Evolutionary conservation across 2,113 vertebrate genomes (phyloP), one percentile per base, ranked within the genome.

Genomic region (Gallinago jamesoni): DNA sequence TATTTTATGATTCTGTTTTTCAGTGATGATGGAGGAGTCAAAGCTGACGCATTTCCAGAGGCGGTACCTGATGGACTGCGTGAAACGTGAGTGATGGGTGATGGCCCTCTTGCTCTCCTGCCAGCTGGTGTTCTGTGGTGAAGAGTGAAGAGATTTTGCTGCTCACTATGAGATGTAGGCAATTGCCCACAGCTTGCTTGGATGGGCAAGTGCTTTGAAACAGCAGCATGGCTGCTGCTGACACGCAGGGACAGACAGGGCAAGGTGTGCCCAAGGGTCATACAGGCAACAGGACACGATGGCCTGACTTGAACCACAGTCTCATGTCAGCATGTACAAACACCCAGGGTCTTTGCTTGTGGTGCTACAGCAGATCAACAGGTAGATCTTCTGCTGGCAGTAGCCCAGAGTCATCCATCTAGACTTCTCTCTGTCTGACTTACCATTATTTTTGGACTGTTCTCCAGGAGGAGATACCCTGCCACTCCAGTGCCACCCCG

Each of bases 21-120:
- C 96, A 99, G 99, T 93, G 22, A 99, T 99, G 98, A 99, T 99
- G 98, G 97, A 98, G 92, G 98, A 99, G 91, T 98, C 98, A 15
- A 98, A 90, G 37, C 97, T 99, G 87, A 98, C 97, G 3, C 96
- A 64, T 57, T 98, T 98, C 85, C 99, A 99, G 89, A 98, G 97
- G 93, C 98, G 98, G 60, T 96, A 98, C 94, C 97, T 99, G 93
- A 97, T 96, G 91, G 95, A 98, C 67, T 95, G 81, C 28, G 52
- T 99, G 68, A 97, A 98, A 89, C 97, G 99, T 99, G 97, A 98
- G 98, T 96, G 60, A 14, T 1, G 6, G 30, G 98, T 96, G 60
- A 12, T 1, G 6, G 30, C 35, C n/a, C 25, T 14, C n/a, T n/a
- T 3, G 9, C 50, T 24, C 14, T 45, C 41, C 20, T 12, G 25